These are phyloP conservation scores for Vultur gryphus DNA, from an alignment of 2,797 vertebrate genomes.

Conservation along the genomic window DNA sequence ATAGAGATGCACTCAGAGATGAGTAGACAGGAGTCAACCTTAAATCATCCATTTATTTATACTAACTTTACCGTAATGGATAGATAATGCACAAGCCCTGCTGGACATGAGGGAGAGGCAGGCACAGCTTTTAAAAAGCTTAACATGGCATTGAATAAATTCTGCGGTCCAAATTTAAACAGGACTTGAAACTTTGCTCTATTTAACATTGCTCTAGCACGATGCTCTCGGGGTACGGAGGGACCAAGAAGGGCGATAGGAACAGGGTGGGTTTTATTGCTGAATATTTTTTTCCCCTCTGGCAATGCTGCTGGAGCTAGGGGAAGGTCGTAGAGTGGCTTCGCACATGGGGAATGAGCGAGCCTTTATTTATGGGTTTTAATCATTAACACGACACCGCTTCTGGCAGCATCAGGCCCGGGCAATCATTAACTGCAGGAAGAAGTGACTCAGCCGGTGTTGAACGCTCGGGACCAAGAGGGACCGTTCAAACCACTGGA, in stretches of 20 bases:
- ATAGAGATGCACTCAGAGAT: neutral
- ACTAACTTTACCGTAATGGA: neutral
- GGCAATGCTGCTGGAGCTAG: neutral
- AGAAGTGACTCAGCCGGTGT: neutral
- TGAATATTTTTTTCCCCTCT: neutral
- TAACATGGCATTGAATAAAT: neutral
- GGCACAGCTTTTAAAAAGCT: neutral
- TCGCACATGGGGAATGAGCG: accelerated
- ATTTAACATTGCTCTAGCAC: accelerated
- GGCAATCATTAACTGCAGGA: neutral
- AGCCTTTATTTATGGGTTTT: neutral
- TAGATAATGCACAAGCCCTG: neutral
- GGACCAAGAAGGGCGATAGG: neutral
- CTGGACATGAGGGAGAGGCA: neutral
- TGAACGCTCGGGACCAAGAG: neutral
- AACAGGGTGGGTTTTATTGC: neutral
- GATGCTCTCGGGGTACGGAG: neutral
- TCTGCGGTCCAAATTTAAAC: accelerated
- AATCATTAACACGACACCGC: neutral
- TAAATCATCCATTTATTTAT: neutral
- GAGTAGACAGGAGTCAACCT: neutral
- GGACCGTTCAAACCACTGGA: accelerated
- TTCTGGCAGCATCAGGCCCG: neutral
- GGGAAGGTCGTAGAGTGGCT: neutral
- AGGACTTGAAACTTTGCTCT: neutral